Percentiles rank a stretch among this genome's conserved stretches.
phyloP scores from a whole-genome alignment of 2,888 invertebrate species.

The Leptinotarsa juncta region DNA sequence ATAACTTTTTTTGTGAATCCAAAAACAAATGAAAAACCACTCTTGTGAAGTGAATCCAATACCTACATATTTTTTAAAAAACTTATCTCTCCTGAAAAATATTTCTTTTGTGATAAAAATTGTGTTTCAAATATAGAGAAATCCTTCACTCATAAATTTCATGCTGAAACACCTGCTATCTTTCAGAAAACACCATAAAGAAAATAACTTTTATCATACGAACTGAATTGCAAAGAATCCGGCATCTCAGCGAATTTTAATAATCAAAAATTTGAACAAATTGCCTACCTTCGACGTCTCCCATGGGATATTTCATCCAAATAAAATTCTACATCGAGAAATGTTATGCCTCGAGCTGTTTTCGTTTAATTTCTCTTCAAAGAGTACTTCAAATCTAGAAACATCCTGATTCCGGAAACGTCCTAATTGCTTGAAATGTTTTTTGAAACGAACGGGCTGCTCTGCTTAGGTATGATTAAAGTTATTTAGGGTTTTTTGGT shows the following conservation, averaged over 20 bases:
- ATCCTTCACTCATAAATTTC: too few relatives aligned
- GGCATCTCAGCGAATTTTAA: slow-evolving; percentile 11
- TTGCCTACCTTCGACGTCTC: slow-evolving; percentile 1
- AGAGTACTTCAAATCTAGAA: slow-evolving; percentile 32
- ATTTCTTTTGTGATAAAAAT: too few relatives aligned
- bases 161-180: background rate
- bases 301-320: slow-evolving; percentile 42
- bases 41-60: too few relatives aligned
- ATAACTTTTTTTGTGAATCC: too few relatives aligned
- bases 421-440: slow-evolving; percentile 37
- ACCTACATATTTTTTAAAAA: too few relatives aligned
- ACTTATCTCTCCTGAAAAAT: too few relatives aligned
- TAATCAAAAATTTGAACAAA: slow-evolving; percentile 26
- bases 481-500: slow-evolving; percentile 30
- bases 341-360: slow-evolving; percentile 40
- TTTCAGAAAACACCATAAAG: background rate
- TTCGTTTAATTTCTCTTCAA: slow-evolving; percentile 47
- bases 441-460: slow-evolving; percentile 26
- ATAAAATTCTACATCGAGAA: slow-evolving; percentile 43
- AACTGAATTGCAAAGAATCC: background rate
- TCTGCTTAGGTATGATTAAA: slow-evolving; percentile 35
- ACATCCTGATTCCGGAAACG: slow-evolving; percentile 16
- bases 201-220: background rate
- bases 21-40: too few relatives aligned
- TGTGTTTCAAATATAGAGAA: too few relatives aligned